Conservation (phyloP, 1,140 invertebrate genomes). For the Papilio machaon region DNA sequence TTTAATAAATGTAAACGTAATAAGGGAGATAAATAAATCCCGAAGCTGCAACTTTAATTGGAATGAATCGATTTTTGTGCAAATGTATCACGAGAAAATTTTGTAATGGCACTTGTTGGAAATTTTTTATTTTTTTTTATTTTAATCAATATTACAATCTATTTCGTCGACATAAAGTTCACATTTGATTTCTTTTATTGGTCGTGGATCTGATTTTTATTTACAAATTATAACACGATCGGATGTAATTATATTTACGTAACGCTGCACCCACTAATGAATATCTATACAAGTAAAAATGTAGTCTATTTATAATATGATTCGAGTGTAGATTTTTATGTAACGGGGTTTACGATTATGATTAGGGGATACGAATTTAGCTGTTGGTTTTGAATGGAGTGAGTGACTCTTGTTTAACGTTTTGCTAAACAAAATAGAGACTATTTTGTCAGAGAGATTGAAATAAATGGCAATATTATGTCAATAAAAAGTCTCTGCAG, state of each 20-base stretch:
- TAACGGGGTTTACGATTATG: not conserved
- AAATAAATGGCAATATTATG: not conserved
- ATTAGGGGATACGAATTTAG: no score
- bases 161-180: conserved; percentile 12
- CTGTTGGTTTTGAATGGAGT: no score
- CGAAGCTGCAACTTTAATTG: conserved; percentile 16
- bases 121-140: conserved; percentile 11
- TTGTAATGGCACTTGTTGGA: conserved; percentile 33
- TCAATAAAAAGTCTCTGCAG: no score
- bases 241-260: conserved; percentile 35
- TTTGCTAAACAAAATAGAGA: no score
- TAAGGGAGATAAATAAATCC: not conserved
- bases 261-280: conserved; percentile 28
- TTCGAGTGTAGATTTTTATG: not conserved
- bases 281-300: conserved; percentile 7
- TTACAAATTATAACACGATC: conserved; percentile 29
- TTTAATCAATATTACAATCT: not conserved
- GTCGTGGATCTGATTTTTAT: conserved; percentile 9
- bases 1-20: not conserved
- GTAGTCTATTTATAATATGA: not conserved
- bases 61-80: not conserved
- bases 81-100: conserved; percentile 13
- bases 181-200: conserved; percentile 11
- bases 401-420: no score
- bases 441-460: not conserved